Evolutionary conservation across 2,888 invertebrate genomes (phyloP), one percentile per base, ranked within the genome.

Genomic region (Idaea straminata): DNA sequence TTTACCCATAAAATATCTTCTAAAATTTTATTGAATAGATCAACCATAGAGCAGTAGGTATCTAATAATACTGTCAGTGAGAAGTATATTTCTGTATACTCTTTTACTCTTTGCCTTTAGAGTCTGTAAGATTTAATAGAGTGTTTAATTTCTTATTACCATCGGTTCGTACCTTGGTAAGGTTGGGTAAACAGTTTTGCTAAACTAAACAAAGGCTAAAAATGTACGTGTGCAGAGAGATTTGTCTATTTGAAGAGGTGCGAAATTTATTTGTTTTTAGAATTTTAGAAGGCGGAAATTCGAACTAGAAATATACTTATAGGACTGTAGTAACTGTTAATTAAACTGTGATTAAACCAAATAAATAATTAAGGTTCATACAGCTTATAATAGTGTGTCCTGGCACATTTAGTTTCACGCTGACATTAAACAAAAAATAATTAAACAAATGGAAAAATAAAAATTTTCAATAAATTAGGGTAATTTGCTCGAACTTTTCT

Each of bases 101-200:
- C 57, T 63, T 36, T 61, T 60, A 65, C 62, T 64, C 61, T 63
- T 64, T 64, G 61, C 15, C 10, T 7, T 47, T 47, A 13, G 10
- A 10, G 63, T 62, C 63, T 66, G 66, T 64, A 61, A 58, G 61
- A 15, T 36, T 68, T 61, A 62, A 66, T 66, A 64, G 66, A 62
- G 62, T 66, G 66, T 66, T 62, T 64, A 66, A 64, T 64, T 66
- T 62, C 62, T 65, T 62, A 67, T 38, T 61, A 63, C 61, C 34
- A 38, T 6, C 16, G 38, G 16, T 57, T 62, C 7, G 57, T 57
- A 25, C 38, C 57, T 5, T 61, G 16, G 59, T 25, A 34, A 58
- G 7, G 16, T 15, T 57, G 25, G 58, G 35, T 63, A 61, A 62
- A 64, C 62, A 66, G 57, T 36, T 61, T 68, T 66, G 62, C 59